These are phyloP conservation scores for Vidua chalybeata DNA, from an alignment of 2,113 vertebrate species.

Conservation along the genomic window DNA sequence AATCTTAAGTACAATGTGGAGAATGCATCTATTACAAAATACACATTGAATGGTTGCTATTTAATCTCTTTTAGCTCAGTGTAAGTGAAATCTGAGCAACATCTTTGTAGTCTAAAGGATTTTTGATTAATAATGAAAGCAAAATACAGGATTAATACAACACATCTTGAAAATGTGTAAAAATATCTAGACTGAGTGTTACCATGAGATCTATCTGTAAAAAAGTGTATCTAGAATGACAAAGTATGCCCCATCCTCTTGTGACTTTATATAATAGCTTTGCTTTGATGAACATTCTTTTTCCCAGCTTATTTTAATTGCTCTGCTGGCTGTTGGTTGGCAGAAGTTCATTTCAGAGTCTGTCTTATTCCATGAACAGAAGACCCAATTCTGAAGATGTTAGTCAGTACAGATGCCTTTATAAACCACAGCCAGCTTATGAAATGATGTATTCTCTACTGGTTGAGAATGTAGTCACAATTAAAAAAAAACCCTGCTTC, in stretches of 20 bases:
- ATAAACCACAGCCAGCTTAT: neutral
- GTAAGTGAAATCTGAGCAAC: neutral
- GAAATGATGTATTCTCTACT: neutral
- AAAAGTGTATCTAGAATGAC: neutral
- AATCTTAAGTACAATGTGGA: neutral
- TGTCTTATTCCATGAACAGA: neutral
- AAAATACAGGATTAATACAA: neutral
- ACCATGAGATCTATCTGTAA: neutral
- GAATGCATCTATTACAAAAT: neutral
- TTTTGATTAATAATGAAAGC: neutral
- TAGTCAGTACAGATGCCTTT: neutral
- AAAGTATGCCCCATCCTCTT: rapidly evolving
- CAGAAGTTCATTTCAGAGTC: neutral
- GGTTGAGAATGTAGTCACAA: neutral
- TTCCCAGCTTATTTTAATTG: neutral
- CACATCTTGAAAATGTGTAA: neutral
- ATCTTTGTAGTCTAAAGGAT: neutral
- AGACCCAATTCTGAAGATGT: neutral
- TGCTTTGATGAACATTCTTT: neutral
- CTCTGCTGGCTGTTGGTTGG: neutral
- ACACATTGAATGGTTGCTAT: neutral
- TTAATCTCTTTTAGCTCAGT: neutral
- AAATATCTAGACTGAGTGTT: neutral
- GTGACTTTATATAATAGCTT: neutral
- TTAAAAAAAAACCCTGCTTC: neutral